Conservation (phyloP, 2,797 vertebrate species). For the Catharus ustulatus region DNA sequence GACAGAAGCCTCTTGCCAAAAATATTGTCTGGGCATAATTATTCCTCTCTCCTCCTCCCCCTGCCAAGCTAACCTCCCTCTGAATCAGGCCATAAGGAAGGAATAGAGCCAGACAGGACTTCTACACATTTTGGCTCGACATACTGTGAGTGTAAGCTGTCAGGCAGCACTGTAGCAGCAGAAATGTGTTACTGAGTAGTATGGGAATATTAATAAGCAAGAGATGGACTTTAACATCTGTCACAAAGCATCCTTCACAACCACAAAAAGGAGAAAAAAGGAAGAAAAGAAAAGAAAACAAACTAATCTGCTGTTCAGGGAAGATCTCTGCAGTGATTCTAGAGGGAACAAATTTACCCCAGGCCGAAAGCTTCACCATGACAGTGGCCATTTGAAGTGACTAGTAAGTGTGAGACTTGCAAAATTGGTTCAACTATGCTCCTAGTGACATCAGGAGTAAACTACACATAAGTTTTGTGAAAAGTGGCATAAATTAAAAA, state of each 20-base stretch:
- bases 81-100: constrained; percentile 57
- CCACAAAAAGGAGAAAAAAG: background rate
- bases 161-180: constrained; percentile 36
- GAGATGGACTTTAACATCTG: constrained; percentile 39
- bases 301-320: background rate
- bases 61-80: constrained; percentile 5
- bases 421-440: background rate
- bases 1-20: constrained; percentile 34
- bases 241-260: constrained; percentile 1
- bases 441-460: background rate
- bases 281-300: background rate
- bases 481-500: background rate
- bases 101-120: constrained; percentile 48
- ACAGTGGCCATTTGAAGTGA: background rate
- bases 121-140: constrained; percentile 28
- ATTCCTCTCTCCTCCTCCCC: constrained; percentile 6
- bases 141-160: constrained; percentile 21
- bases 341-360: background rate
- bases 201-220: constrained; percentile 55
- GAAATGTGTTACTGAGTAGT: background rate
- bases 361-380: background rate
- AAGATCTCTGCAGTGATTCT: background rate
- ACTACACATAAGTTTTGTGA: background rate
- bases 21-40: constrained; percentile 25
- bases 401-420: background rate